A percentile compares a stretch with the other conserved stretches of the same genome.
These are phyloP conservation scores for Pygoscelis adeliae DNA, from an alignment of 2,113 vertebrate genomes.

Conservation along the genomic window DNA sequence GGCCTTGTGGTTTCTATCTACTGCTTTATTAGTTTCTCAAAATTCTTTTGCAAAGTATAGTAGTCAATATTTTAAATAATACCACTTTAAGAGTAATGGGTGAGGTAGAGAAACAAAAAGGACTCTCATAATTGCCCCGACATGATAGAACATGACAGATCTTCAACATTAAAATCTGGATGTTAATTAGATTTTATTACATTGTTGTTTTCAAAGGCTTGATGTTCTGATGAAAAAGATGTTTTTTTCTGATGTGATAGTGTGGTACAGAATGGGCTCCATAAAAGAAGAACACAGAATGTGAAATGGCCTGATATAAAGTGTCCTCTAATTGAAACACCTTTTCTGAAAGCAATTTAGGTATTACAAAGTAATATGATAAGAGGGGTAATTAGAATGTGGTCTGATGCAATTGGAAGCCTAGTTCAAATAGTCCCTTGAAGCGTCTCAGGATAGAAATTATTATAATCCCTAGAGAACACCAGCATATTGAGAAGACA, in stretches of 20 bases:
- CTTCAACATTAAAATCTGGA: not conserved
- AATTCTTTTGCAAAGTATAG: not conserved
- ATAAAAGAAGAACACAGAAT: not conserved
- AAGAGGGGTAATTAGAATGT: conserved; percentile 36
- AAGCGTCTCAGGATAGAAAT: not conserved
- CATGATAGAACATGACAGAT: not conserved
- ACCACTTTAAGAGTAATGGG: not conserved
- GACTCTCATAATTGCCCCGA: not conserved
- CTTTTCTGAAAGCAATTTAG: conserved; percentile 50
- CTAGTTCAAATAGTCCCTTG: conserved; percentile 33
- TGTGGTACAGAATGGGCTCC: not conserved
- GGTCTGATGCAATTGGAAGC: conserved; percentile 1
- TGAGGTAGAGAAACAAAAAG: not conserved
- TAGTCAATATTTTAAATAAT: not conserved
- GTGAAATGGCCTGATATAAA: conserved; percentile 20
- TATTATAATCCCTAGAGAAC: not conserved
- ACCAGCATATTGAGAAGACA: not conserved
- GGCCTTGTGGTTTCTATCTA: not conserved
- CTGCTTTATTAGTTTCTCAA: not conserved
- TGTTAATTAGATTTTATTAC: conserved; percentile 40
- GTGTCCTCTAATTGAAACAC: conserved; percentile 41
- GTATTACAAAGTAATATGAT: conserved; percentile 18
- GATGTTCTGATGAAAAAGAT: not conserved
- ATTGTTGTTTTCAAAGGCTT: conserved; percentile 11
- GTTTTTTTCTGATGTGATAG: not conserved